A percentile compares a stretch with the other conserved stretches of the same genome.
Conservation (phyloP, 2,888 invertebrate genomes). For the Polyommatus iphigenia region DNA sequence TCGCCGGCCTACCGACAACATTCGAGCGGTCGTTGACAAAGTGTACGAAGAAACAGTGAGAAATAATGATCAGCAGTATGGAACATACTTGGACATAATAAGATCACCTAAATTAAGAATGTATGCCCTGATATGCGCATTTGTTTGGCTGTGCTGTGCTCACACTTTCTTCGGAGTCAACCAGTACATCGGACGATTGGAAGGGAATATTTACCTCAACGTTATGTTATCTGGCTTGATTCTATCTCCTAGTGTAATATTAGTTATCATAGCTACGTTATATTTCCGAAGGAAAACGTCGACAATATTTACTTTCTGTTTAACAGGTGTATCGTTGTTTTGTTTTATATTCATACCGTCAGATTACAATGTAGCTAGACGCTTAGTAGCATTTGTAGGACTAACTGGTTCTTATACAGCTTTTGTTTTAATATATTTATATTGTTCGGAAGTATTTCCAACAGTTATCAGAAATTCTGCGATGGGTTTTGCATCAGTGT, state of each 20-base stretch:
- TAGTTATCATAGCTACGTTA: constrained; percentile 57
- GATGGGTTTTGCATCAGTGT: constrained; percentile 86
- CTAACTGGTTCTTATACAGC: constrained; percentile 86
- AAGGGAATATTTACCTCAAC: constrained; percentile 89
- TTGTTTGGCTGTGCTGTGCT: constrained; percentile 89
- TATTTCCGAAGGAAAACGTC: constrained; percentile 60
- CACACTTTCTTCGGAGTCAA: constrained; percentile 91
- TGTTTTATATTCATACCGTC: constrained; percentile 62
- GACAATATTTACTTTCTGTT: constrained; percentile 55
- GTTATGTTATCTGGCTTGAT: constrained; percentile 84
- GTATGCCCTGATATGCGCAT: constrained; percentile 84
- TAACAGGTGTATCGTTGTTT: constrained; percentile 58
- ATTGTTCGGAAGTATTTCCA: constrained; percentile 89
- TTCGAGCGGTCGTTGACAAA: constrained; percentile 60
- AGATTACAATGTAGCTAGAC: constrained; percentile 64
- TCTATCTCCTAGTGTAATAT: constrained; percentile 56
- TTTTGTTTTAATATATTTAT: constrained; percentile 85
- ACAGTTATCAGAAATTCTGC: constrained; percentile 89
- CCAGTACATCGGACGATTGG: constrained; percentile 87
- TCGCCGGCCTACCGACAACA: constrained; percentile 57
- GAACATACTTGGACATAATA: constrained; percentile 82
- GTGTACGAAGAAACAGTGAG: constrained; percentile 52
- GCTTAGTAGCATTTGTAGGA: constrained; percentile 86
- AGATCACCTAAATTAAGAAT: constrained; percentile 83
- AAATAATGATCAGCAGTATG: constrained; percentile 49